Evolutionary conservation across 2,888 invertebrate species (phyloP), one percentile per base, ranked within the genome.

Genomic region (Linnaemya tessellans): DNA sequence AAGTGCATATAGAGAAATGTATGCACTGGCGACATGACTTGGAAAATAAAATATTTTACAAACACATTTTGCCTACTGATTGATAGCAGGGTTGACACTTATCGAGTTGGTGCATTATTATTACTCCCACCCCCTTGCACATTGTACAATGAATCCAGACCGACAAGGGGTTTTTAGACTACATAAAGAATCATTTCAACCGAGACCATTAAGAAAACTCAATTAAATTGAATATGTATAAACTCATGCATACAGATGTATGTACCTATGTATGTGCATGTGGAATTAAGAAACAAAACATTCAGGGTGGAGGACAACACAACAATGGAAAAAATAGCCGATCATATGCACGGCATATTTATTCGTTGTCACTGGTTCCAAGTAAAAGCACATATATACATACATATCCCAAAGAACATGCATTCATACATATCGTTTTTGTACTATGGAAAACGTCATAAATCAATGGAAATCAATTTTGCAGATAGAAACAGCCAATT

Each of bases 391-490:
- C 13, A 78, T 10, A 25, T 30, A 5, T 10, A 25, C 41, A 20
- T 25, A 51, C 41, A 20, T 25, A 51, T 30, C 18, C n/a, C 7
- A 13, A 43, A 15, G 2, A 11, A 38, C 20, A 43, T 20, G 0
- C 18, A 60, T 60, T 9, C 20, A 13, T 64, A 30, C 35, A 49
- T n/a, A 20, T 58, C 22, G 22, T 43, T 25, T 73, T 18, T 46
- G 46, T 58, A 49, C 43, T 56, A 35, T 46, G 22, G 3, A 64
- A 79, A 79, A 80, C 56, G 73, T 73, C 58, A 67, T 58, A 60
- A 80, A 80, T 80, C 80, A 80, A 74, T 67, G 73, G 65, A 80
- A 73, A 67, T 73, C 49, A 58, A 58, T 80, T 80, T 67, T 46
- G 54, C 62, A 54, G 51, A 62, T 62, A 70, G 54, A 64, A 71